Evolutionary conservation across 2,113 vertebrate genomes (phyloP).

Genomic region (Gavialis gangeticus): DNA sequence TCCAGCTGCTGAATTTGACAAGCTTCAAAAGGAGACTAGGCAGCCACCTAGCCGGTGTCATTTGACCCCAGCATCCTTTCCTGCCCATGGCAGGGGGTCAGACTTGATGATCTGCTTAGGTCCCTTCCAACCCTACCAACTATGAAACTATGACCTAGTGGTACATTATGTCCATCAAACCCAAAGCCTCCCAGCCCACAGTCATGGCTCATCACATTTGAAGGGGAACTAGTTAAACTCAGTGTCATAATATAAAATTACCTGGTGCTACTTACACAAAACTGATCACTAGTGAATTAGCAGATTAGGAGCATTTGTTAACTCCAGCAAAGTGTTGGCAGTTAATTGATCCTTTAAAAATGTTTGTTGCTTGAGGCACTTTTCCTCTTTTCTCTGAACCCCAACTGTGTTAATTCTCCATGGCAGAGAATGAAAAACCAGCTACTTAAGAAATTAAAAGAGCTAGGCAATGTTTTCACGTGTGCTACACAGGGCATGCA

Average conservation of each 20-base stretch:
- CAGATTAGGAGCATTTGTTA: neutral
- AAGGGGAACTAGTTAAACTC: neutral
- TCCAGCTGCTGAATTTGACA: neutral
- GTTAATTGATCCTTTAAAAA: neutral
- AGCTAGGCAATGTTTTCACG: too few species aligned
- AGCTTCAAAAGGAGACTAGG: too few species aligned
- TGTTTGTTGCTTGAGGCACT: neutral
- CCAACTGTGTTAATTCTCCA: neutral
- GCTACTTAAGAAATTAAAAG: neutral
- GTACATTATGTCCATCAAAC: neutral
- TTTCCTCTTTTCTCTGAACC: neutral
- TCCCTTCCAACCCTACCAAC: too few species aligned
- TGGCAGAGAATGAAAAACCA: neutral
- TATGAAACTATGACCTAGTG: neutral
- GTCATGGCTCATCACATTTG: slow-evolving; percentile 34
- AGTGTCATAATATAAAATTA: neutral
- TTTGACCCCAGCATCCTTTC: too few species aligned
- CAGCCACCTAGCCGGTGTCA: too few species aligned
- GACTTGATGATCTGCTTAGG: too few species aligned
- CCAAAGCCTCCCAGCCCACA: neutral
- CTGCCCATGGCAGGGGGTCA: too few species aligned
- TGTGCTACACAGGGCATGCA: too few species aligned
- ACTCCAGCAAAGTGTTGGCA: neutral
- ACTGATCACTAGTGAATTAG: neutral
- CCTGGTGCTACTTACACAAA: neutral